Evolutionary conservation across 37 sponge, comb jelly and placozoan genomes (phyloP).

Genomic region (Ephydatia muelleri): DNA sequence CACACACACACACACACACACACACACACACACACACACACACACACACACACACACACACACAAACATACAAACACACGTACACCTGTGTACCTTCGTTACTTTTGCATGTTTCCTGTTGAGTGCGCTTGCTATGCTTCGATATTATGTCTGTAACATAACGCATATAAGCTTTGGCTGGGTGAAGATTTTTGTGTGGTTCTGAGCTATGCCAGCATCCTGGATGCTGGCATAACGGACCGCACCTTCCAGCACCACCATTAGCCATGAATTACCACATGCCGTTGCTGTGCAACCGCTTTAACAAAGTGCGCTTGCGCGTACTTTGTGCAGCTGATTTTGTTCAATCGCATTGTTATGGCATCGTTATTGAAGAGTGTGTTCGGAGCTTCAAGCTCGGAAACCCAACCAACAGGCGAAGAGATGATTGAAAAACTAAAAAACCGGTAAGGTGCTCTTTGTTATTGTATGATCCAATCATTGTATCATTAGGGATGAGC

Average conservation of each 20-base stretch:
- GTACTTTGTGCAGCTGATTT: not conserved
- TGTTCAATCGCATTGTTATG: conserved; percentile 22
- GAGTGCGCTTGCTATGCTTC: not conserved
- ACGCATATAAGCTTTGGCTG: not conserved
- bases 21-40: not conserved
- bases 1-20: not conserved
- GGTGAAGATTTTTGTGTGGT: not conserved
- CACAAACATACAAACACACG: not conserved
- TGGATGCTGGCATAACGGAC: conserved; percentile 63
- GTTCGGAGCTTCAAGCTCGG: conserved; percentile 19
- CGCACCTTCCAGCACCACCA: conserved; percentile 13
- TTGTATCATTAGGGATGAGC: not conserved
- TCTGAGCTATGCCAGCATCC: conserved; percentile 42
- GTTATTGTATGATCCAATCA: not conserved
- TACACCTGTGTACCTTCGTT: not conserved
- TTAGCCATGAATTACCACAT: conserved; percentile 13
- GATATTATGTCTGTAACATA: not conserved
- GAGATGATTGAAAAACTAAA: conserved; percentile 61
- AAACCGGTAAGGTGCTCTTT: conserved; percentile 26
- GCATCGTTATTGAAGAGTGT: conserved; percentile 51
- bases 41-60: not conserved
- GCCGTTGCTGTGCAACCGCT: not conserved
- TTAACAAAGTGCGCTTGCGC: conserved; percentile 9
- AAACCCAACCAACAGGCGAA: conserved; percentile 58
- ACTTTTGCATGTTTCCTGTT: not conserved